These are phyloP conservation scores for Prolemur simus DNA, from an alignment of 2,113 vertebrate species.

Conservation along the genomic window DNA sequence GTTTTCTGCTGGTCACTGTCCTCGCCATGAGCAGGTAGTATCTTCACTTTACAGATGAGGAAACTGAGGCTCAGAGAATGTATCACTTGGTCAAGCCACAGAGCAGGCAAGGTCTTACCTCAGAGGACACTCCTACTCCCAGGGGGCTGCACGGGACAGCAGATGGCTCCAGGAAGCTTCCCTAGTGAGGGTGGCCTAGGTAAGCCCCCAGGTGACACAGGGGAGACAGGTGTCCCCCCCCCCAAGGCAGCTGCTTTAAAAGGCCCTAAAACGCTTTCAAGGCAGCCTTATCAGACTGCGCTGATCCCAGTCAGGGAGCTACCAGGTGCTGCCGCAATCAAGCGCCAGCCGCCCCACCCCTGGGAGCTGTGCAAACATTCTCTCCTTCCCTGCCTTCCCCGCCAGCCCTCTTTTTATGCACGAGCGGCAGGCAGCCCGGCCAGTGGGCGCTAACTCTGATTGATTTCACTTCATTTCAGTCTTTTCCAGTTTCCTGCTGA, in stretches of 20 bases:
- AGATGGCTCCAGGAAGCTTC: constrained; percentile 35
- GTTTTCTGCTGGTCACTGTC: not conserved
- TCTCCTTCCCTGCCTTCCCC: not conserved
- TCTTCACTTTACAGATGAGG: not conserved
- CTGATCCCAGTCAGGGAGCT: constrained; percentile 71
- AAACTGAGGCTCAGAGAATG: not conserved
- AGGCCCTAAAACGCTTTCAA: constrained; percentile 60
- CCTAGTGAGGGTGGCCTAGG: not conserved
- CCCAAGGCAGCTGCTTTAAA: constrained; percentile 49
- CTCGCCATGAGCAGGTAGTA: not conserved
- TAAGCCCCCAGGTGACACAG: constrained; percentile 19
- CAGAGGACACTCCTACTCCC: not conserved
- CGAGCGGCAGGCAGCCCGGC: not conserved
- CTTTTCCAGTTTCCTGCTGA: constrained; percentile 54
- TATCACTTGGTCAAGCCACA: not conserved
- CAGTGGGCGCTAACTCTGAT: not conserved
- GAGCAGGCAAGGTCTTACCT: not conserved
- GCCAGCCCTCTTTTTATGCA: not conserved
- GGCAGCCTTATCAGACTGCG: constrained; percentile 62
- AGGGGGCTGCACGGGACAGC: not conserved
- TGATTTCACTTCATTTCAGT: constrained; percentile 45
- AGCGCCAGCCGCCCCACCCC: constrained; percentile 1
- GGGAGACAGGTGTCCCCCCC: not conserved
- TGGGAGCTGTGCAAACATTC: constrained; percentile 64
- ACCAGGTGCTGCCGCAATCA: constrained; percentile 47